Evolutionary conservation across 2,113 vertebrate genomes (phyloP).

Genomic region (Phocoena phocoena): DNA sequence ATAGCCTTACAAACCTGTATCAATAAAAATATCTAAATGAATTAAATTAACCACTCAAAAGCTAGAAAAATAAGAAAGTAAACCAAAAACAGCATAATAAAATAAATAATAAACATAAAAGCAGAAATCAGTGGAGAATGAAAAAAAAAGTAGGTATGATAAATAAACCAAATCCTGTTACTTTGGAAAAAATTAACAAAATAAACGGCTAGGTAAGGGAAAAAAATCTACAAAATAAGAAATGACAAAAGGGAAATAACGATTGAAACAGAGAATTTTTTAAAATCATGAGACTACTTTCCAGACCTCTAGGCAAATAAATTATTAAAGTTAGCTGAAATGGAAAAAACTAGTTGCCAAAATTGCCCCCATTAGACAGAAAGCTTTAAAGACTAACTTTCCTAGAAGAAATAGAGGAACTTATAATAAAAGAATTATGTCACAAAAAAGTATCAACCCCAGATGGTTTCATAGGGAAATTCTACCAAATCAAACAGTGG

Average conservation of each 20-base stretch:
- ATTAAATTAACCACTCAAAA: neutral
- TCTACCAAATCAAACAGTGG: neutral
- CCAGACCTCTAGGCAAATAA: conserved; percentile 22
- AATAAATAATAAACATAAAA: conserved; percentile 18
- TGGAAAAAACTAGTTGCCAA: neutral
- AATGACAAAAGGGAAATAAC: neutral
- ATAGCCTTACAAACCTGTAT: neutral
- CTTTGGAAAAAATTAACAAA: neutral
- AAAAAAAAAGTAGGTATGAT: neutral
- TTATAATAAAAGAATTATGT: conserved; percentile 3
- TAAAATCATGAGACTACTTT: neutral
- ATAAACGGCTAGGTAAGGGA: neutral
- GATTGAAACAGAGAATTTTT: neutral
- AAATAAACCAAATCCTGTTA: neutral
- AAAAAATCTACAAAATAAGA: conserved; percentile 28
- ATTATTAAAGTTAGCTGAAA: neutral
- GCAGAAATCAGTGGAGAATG: neutral
- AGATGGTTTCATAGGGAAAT: neutral
- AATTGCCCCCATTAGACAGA: neutral
- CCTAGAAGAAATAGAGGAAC: neutral
- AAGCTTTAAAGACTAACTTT: conserved; percentile 4
- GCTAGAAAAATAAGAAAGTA: conserved; percentile 7
- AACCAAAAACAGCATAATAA: neutral
- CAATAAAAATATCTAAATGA: conserved; percentile 7
- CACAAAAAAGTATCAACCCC: neutral